A percentile compares a stretch with the other conserved stretches of the same genome.
phyloP scores from a whole-genome alignment of 2,888 invertebrate species.

The Ferdinandea cuprea region DNA sequence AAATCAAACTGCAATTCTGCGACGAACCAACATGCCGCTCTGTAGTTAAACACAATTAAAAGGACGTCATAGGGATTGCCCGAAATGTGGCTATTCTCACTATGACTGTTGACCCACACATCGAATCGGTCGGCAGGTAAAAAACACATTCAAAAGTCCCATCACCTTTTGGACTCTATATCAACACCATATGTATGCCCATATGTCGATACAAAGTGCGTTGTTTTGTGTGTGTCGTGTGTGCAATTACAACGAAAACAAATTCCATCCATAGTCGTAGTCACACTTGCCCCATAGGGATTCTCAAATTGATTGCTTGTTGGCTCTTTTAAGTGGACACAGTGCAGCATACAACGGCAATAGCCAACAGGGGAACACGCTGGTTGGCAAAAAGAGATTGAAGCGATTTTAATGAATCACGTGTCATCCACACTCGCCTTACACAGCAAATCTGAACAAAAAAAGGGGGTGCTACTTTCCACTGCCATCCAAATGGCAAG shows the following conservation, averaged over 20 bases:
- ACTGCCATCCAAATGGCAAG: slow-evolving; percentile 8
- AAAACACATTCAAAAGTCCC: background rate
- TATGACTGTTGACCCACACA: background rate
- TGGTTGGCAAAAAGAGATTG: slow-evolving; percentile 39
- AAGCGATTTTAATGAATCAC: slow-evolving; percentile 73
- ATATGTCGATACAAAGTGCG: background rate
- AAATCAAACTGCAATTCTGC: too few relatives aligned
- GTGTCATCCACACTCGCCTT: slow-evolving; percentile 71
- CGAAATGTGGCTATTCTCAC: background rate
- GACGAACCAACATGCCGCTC: too few relatives aligned
- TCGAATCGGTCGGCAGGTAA: background rate
- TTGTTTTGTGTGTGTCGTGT: too few relatives aligned
- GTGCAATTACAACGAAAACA: slow-evolving; percentile 46
- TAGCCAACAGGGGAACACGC: slow-evolving; percentile 64
- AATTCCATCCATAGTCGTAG: slow-evolving; percentile 19
- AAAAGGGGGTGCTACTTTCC: slow-evolving; percentile 57
- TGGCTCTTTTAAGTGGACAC: slow-evolving; percentile 70
- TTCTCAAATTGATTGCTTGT: slow-evolving; percentile 70
- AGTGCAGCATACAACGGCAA: slow-evolving; percentile 43
- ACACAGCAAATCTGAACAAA: slow-evolving; percentile 33
- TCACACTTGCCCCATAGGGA: slow-evolving; percentile 55
- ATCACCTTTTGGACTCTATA: background rate
- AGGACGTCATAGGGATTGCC: background rate
- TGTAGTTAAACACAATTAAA: background rate
- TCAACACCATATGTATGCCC: background rate